A percentile compares a stretch with the other conserved stretches of the same genome.
phyloP scores from a whole-genome alignment of 2,113 vertebrate species.

The Heptranchias perlo region DNA sequence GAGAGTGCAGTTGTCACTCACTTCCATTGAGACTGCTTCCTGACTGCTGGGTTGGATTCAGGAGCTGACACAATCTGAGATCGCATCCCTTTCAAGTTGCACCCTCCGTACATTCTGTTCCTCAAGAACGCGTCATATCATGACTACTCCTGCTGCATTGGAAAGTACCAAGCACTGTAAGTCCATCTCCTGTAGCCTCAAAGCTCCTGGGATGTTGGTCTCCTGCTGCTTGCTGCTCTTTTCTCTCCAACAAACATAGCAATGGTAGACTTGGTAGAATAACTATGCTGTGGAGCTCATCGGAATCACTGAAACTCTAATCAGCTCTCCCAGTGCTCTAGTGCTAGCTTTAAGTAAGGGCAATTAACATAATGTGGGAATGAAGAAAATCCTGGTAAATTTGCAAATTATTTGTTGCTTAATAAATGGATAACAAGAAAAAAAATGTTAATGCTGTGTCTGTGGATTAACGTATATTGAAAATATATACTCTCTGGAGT shows the following conservation, averaged over 20 bases:
- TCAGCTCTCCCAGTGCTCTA: not conserved
- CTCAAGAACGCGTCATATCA: not conserved
- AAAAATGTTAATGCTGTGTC: not conserved
- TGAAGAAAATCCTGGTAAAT: conserved; percentile 1
- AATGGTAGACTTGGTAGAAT: not conserved
- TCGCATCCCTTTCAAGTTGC: not conserved
- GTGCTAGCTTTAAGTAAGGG: not conserved
- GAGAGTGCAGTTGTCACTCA: not conserved
- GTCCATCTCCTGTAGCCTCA: not conserved
- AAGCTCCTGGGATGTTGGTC: not conserved
- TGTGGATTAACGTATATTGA: not conserved
- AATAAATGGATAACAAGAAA: not conserved
- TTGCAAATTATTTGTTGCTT: not conserved
- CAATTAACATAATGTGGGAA: not conserved
- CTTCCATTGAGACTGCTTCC: not conserved
- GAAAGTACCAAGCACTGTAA: not conserved
- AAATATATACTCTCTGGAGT: not conserved
- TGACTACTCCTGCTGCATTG: not conserved
- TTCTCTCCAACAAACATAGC: not conserved
- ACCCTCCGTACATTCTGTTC: not conserved
- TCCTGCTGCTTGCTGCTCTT: not conserved
- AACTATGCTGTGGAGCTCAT: not conserved
- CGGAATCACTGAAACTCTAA: not conserved
- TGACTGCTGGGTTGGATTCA: not conserved
- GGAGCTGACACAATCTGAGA: not conserved